Conservation (phyloP, 2,888 invertebrate species). For the Eudemis profundana region DNA sequence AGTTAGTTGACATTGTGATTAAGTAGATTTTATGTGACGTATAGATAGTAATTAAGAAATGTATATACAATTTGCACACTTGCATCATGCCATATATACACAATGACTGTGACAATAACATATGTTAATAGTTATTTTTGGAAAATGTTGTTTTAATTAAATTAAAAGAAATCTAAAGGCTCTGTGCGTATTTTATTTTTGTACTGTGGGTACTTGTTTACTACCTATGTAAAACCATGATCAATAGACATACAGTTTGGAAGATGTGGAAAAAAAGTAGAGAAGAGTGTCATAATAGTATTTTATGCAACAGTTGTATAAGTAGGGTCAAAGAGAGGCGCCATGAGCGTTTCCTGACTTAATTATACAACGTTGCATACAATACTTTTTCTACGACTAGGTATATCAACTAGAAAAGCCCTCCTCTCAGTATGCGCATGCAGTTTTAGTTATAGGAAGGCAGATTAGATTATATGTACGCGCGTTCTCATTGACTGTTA, state of each 20-base stretch:
- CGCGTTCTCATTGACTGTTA: too few relatives aligned
- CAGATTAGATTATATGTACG: too few relatives aligned
- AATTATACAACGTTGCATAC: too few relatives aligned
- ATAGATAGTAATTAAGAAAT: conserved; percentile 10
- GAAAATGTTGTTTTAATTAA: conserved; percentile 17
- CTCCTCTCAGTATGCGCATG: too few relatives aligned
- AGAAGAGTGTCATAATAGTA: too few relatives aligned
- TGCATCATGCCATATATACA: conserved; percentile 10
- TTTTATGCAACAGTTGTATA: too few relatives aligned
- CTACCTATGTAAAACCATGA: not conserved
- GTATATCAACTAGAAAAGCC: too few relatives aligned
- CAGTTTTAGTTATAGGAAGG: too few relatives aligned
- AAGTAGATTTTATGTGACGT: conserved; percentile 13
- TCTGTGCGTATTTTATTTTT: not conserved
- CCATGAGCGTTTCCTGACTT: too few relatives aligned
- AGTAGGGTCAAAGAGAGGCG: too few relatives aligned
- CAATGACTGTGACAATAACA: conserved; percentile 1
- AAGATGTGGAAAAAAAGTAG: too few relatives aligned
- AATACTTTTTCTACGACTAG: too few relatives aligned
- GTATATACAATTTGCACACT: conserved; percentile 23
- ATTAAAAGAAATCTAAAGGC: conserved; percentile 5
- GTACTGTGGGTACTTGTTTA: not conserved
- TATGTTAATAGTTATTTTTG: not conserved
- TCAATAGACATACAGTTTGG: not conserved
- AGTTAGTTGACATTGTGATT: conserved; percentile 15